Base-by-base conservation (phyloP, 2,888 invertebrate genomes). In the Leptinotarsa rubiginosa region DNA sequence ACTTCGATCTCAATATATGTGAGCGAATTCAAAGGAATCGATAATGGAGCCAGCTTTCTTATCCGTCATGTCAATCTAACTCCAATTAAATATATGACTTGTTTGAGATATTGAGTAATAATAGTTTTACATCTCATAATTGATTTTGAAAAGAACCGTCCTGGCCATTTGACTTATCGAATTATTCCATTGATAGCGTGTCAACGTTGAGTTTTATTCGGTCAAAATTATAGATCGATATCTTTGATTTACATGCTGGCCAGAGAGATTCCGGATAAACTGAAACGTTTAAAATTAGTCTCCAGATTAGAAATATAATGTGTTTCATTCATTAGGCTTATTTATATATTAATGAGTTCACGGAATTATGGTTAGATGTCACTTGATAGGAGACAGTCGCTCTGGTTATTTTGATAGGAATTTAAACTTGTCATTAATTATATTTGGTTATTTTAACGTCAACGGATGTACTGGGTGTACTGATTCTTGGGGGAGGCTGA, bases 41-140 rank as follows among this genome's bases (percentile, higher is more conserved):
- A 69, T 69, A 69, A 69, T 69, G 69, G 18, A 56, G 47, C 47
- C 16, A 41, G 41, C n/a, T 22, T 65, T 22, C 75, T 84, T 85
- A 86, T 86, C 84, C 79, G 74, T 77, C 79, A 81, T 81, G 83
- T 85, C 84, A 84, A 86, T 86, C 85, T 84, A 70, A 75, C 81
- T 77, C 84, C 85, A 86, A 86, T 86, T 86, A 86, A 85, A 83
- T 80, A 81, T 82, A 81, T 84, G 86, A 86, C 85, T 86, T 83
- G 83, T 85, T 84, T 82, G 84, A 83, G 84, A 83, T 83, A 84
- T 84, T 85, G 84, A 84, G 83, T 85, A 85, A 85, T 85, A 85
- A 85, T 85, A 84, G 83, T 82, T 84, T 84, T 83, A 85, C 82
- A 83, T 83, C 80, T 81, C 76, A 73, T 81, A 82, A 81, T 83